These are phyloP conservation scores for Conus canariensis DNA, from an alignment of 2,888 invertebrate genomes.

Conservation along the genomic window DNA sequence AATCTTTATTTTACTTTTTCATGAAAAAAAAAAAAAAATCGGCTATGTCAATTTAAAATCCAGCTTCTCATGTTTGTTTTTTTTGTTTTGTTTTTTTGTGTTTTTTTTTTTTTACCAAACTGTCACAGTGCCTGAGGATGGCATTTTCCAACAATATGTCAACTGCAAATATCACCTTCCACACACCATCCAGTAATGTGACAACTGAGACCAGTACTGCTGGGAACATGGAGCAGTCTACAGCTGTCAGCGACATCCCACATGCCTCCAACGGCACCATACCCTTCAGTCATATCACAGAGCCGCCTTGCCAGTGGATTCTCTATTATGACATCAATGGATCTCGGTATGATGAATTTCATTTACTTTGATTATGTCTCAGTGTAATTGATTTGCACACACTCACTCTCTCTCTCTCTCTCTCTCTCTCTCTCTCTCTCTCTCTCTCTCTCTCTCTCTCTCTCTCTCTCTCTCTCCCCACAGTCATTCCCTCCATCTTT, in stretches of 20 bases:
- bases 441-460: background rate
- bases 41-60: no score
- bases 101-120: no score
- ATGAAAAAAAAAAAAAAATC: no score
- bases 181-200: background rate
- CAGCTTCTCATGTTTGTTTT: no score
- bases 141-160: background rate
- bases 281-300: constrained; percentile 51
- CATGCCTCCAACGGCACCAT: constrained; percentile 17
- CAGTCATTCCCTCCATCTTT: no score
- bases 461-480: background rate
- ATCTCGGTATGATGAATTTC: constrained; percentile 33
- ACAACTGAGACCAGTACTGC: background rate
- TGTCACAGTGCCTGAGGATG: background rate
- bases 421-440: constrained; percentile 23
- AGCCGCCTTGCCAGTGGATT: constrained; percentile 68
- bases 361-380: background rate
- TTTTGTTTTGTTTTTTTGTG: no score
- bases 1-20: no score
- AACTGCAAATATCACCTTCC: background rate
- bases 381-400: background rate
- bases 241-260: background rate
- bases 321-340: constrained; percentile 63
- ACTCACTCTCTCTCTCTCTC: constrained; percentile 15
- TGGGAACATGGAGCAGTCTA: background rate